These are phyloP conservation scores for Lagopus muta DNA, from an alignment of 2,113 vertebrate species.

Conservation along the genomic window DNA sequence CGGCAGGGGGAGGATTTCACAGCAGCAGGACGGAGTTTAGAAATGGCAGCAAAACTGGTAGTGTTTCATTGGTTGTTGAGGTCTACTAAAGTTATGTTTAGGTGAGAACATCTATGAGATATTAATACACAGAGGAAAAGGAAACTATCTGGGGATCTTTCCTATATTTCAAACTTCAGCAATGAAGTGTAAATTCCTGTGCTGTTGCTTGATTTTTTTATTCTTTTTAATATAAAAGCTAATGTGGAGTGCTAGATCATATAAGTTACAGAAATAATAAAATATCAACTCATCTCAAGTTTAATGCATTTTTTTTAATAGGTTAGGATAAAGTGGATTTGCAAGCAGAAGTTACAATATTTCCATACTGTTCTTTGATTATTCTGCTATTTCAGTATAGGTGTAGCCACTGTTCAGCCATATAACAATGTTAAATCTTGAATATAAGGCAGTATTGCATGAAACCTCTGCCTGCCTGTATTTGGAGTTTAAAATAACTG, in stretches of 20 bases:
- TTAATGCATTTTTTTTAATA: constrained; percentile 6
- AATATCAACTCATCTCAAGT: background rate
- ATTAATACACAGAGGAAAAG: background rate
- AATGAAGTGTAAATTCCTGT: background rate
- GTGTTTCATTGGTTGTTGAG: constrained; percentile 29
- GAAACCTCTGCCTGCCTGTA: background rate
- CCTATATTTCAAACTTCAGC: background rate
- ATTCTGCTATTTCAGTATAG: background rate
- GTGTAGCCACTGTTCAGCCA: background rate
- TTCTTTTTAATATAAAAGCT: background rate
- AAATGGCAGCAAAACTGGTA: constrained; percentile 43
- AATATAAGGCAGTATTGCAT: background rate
- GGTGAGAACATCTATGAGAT: background rate
- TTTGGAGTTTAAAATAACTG: background rate
- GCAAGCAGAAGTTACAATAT: background rate
- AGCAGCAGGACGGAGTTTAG: constrained; percentile 45
- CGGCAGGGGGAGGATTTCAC: background rate
- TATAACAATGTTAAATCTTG: background rate
- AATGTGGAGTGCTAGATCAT: background rate
- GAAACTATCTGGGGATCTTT: background rate
- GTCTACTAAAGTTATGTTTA: constrained; percentile 9
- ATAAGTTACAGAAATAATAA: background rate
- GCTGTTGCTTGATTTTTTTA: background rate
- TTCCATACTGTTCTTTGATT: background rate
- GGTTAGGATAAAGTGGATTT: background rate